phyloP scores from a whole-genome alignment of 2,888 invertebrate species.

The Phortica magna region DNA sequence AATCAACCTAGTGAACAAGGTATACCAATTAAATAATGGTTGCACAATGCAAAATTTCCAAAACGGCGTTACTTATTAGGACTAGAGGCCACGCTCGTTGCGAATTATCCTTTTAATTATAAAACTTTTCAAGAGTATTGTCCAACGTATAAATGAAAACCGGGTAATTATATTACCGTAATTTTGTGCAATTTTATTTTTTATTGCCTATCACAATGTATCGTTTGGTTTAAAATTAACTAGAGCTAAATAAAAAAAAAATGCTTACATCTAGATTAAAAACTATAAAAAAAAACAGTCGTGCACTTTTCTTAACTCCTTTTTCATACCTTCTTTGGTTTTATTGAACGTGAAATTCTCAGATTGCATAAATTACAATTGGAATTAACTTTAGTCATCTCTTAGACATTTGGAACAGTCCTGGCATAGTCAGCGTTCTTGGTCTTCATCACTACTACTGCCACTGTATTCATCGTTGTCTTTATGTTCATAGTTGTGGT shows the following conservation, averaged over 20 bases:
- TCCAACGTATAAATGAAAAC: too few relatives aligned
- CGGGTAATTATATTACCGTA: not conserved
- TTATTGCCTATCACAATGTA: conserved; percentile 6
- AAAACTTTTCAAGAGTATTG: too few relatives aligned
- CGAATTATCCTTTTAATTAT: too few relatives aligned
- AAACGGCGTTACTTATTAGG: too few relatives aligned
- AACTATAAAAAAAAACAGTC: conserved; percentile 10
- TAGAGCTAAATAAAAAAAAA: conserved; percentile 22
- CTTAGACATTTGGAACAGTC: conserved; percentile 40
- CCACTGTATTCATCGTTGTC: conserved; percentile 54
- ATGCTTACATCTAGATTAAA: conserved; percentile 42
- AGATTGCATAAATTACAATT: too few relatives aligned
- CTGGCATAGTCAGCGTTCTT: conserved; percentile 50
- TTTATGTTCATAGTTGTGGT: conserved; percentile 67
- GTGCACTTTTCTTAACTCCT: not conserved
- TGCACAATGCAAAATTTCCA: too few relatives aligned
- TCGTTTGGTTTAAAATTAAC: conserved; percentile 10
- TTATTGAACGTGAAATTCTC: too few relatives aligned
- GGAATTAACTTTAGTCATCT: too few relatives aligned
- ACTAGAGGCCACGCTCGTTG: too few relatives aligned
- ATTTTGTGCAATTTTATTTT: not conserved
- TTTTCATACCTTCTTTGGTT: too few relatives aligned
- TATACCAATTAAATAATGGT: too few relatives aligned
- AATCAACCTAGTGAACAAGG: too few relatives aligned
- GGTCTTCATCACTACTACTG: conserved; percentile 56